Evolutionary conservation across 2,888 invertebrate species (phyloP).

Genomic region (Macrosoma leucophasiata): DNA sequence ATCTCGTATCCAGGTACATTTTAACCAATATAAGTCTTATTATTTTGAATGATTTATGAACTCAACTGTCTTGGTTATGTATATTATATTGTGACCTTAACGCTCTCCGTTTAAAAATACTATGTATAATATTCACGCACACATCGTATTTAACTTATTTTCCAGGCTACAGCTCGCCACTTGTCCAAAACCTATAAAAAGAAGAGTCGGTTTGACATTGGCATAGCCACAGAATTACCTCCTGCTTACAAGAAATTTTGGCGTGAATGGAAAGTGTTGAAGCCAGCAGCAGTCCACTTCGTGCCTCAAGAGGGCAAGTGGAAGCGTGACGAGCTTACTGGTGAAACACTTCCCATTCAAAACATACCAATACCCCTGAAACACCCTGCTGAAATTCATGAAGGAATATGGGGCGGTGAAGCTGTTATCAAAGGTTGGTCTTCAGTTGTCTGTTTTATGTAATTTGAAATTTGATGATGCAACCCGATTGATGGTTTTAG

Average conservation of each 20-base stretch:
- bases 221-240: conserved; percentile 82
- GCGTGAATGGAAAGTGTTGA: conserved; percentile 85
- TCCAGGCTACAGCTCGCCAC: conserved; percentile 64
- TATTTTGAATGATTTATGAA: too few species aligned
- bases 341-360: conserved; percentile 83
- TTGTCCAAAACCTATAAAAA: conserved; percentile 68
- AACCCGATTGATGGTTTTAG: too few species aligned
- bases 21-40: too few species aligned
- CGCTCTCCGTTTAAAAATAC: conserved; percentile 22
- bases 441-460: too few species aligned
- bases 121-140: conserved; percentile 1
- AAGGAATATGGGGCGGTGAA: conserved; percentile 98
- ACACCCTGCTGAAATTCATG: conserved; percentile 85
- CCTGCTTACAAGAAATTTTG: conserved; percentile 90
- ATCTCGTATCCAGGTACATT: conserved; percentile 49
- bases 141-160: conserved; percentile 21
- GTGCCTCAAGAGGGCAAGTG: conserved; percentile 84
- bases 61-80: too few species aligned
- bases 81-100: conserved; percentile 40
- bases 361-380: conserved; percentile 85
- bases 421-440: conserved; percentile 91
- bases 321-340: conserved; percentile 82
- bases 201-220: conserved; percentile 77
- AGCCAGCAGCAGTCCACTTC: conserved; percentile 80
- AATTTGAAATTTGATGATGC: too few species aligned